Percentiles rank a stretch among this genome's conserved stretches.
phyloP scores from a whole-genome alignment of 2,888 invertebrate species.

The Agrochola litura region DNA sequence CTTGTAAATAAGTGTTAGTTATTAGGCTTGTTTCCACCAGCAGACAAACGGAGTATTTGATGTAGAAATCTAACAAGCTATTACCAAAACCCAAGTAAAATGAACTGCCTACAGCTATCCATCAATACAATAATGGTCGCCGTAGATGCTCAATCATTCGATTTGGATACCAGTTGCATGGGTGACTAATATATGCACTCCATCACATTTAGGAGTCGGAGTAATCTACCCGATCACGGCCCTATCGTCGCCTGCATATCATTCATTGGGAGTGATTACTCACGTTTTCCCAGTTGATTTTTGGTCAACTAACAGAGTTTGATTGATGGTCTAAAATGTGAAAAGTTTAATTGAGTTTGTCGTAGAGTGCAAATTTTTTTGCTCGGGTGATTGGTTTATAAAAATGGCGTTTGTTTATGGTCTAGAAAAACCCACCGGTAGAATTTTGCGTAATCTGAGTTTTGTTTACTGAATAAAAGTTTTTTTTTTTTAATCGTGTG shows the following conservation, averaged over 20 bases:
- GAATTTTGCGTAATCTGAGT: neutral
- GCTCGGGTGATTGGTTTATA: slow-evolving; percentile 21
- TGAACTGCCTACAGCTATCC: slow-evolving; percentile 19
- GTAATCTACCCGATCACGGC: slow-evolving; percentile 40
- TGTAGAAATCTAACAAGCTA: neutral
- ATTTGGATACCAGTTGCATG: slow-evolving; percentile 57
- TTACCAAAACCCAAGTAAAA: slow-evolving; percentile 8
- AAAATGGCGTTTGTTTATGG: slow-evolving; percentile 18
- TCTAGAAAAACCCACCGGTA: neutral
- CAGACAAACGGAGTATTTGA: neutral
- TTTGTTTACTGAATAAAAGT: neutral
- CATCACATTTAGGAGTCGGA: slow-evolving; percentile 51
- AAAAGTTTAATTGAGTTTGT: slow-evolving; percentile 59
- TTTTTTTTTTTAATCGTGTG: neutral
- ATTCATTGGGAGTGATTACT: slow-evolving; percentile 53
- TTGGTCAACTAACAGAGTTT: slow-evolving; percentile 49
- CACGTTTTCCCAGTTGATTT: slow-evolving; percentile 46
- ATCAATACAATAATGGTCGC: slow-evolving; percentile 23
- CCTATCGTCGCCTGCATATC: slow-evolving; percentile 48
- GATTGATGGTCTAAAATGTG: slow-evolving; percentile 53
- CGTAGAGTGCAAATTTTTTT: slow-evolving; percentile 34
- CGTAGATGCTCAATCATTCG: slow-evolving; percentile 46
- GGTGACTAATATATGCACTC: slow-evolving; percentile 56
- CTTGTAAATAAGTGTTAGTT: neutral
- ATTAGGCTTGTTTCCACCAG: neutral